Evolutionary conservation across 2,888 invertebrate species (phyloP).

Genomic region (Apamea crenata): DNA sequence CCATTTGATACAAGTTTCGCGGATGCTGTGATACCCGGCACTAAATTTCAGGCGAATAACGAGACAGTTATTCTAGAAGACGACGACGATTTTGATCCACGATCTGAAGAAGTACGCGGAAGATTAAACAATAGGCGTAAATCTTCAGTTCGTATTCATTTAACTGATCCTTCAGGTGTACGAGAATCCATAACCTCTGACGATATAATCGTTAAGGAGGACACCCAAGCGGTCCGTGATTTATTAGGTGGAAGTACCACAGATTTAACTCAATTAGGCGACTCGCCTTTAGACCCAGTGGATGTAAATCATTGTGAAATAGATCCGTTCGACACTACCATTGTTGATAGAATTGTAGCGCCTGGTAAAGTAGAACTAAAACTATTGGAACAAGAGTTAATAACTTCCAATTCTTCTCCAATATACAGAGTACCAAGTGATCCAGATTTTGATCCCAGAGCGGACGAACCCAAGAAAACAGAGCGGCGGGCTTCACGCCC

Average conservation of each 20-base stretch:
- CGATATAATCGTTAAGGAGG: conserved; percentile 85
- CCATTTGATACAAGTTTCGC: conserved; percentile 97
- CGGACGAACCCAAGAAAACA: conserved; percentile 88
- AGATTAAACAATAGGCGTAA: conserved; percentile 85
- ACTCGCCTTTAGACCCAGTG: conserved; percentile 92
- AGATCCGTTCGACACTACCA: conserved; percentile 97
- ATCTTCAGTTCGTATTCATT: conserved; percentile 91
- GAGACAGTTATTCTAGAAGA: conserved; percentile 84
- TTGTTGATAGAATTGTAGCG: conserved; percentile 92
- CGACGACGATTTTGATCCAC: conserved; percentile 92
- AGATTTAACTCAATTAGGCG: conserved; percentile 92
- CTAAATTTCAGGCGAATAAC: conserved; percentile 81
- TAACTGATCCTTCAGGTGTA: conserved; percentile 92
- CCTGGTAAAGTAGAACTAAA: conserved; percentile 95
- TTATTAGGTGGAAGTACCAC: conserved; percentile 94
- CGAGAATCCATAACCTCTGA: conserved; percentile 90
- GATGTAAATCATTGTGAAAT: conserved; percentile 90
- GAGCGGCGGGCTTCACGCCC: conserved; percentile 92
- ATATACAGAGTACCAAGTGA: conserved; percentile 91
- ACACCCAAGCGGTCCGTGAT: conserved; percentile 90
- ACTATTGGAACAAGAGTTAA: conserved; percentile 94
- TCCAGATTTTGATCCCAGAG: conserved; percentile 96
- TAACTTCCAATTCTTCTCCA: conserved; percentile 85
- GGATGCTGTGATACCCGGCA: conserved; percentile 92
- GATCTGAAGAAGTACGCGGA: conserved; percentile 90